These are phyloP conservation scores for Diadophis punctatus DNA, from an alignment of 2,113 vertebrate genomes.

Conservation along the genomic window DNA sequence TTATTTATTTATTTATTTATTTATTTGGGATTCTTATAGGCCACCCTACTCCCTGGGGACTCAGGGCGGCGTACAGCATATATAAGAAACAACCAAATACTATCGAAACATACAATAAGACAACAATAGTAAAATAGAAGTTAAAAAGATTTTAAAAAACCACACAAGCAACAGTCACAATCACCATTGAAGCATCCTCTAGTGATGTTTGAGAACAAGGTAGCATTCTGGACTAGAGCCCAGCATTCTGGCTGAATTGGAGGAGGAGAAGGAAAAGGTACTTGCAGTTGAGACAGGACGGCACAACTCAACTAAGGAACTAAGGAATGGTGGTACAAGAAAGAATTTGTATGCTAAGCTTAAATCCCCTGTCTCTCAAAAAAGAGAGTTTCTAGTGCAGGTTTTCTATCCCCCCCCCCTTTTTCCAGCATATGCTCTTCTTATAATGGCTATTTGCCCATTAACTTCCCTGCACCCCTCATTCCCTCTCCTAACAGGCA, in stretches of 20 bases:
- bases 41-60: too few relatives aligned
- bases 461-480: neutral
- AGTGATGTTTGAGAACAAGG: neutral
- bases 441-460: neutral
- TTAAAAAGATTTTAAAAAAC: too few relatives aligned
- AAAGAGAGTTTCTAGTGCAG: neutral
- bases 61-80: too few relatives aligned
- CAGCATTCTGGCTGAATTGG: neutral
- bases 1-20: too few relatives aligned
- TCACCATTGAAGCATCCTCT: neutral
- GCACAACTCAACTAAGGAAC: neutral
- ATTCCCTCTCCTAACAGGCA: neutral
- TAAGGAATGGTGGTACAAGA: neutral
- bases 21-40: too few relatives aligned
- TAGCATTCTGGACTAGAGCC: neutral
- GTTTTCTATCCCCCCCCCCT: neutral
- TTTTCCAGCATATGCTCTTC: neutral
- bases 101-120: too few relatives aligned
- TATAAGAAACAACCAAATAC: too few relatives aligned
- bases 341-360: neutral
- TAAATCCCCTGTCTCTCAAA: neutral
- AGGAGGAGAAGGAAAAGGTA: neutral
- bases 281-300: neutral
- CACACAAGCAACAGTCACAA: too few relatives aligned
- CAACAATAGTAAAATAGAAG: too few relatives aligned